phyloP scores from a whole-genome alignment of 1,140 invertebrate species.

The Drosophila seguyi region DNA sequence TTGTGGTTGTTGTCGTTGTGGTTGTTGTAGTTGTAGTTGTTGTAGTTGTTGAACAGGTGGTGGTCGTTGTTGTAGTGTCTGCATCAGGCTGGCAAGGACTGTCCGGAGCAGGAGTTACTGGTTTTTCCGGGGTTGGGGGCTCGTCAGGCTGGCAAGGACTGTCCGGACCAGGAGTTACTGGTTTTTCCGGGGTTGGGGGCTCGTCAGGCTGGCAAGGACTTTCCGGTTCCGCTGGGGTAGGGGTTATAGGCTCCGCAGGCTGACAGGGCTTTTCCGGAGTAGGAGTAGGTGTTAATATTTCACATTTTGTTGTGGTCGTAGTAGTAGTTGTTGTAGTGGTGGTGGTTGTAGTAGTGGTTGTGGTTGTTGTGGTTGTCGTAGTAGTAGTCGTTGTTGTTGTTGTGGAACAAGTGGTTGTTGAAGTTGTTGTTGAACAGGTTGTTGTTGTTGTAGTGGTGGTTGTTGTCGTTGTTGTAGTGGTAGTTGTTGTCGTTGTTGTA shows the following conservation, averaged over 20 bases:
- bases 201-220: conserved; percentile 1
- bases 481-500: neutral
- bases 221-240: neutral
- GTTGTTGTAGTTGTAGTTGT: neutral
- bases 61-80: conserved; percentile 9
- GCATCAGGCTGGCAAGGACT: neutral
- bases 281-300: neutral
- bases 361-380: neutral
- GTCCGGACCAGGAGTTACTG: conserved; percentile 3
- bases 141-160: conserved; percentile 1
- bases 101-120: neutral
- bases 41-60: neutral
- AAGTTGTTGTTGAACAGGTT: no score
- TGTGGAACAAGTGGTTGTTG: neutral
- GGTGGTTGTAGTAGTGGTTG: neutral
- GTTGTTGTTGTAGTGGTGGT: neutral
- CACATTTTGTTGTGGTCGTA: neutral
- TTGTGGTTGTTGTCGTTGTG: neutral
- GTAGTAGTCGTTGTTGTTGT: conserved; percentile 5
- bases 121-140: neutral
- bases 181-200: neutral
- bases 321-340: conserved; percentile 2
- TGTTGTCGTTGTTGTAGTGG: neutral
- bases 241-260: neutral
- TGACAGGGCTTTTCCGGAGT: neutral